A percentile compares a stretch with the other conserved stretches of the same genome.
These are phyloP conservation scores for Fragum sueziense DNA, from an alignment of 2,888 invertebrate species.

Conservation along the genomic window DNA sequence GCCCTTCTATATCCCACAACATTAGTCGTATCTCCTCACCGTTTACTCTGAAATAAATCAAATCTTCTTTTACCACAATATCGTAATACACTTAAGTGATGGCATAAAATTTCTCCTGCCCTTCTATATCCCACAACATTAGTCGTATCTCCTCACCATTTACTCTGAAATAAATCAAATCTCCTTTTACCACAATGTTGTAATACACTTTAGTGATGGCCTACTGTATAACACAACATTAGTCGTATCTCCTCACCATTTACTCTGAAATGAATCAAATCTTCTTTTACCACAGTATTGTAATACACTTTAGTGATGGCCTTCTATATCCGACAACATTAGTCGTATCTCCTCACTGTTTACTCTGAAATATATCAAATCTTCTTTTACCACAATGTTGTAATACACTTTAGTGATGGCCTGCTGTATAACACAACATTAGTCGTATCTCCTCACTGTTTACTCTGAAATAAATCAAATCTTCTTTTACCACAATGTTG, in stretches of 20 bases:
- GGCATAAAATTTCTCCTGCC: too few relatives aligned
- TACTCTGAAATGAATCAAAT: conserved; percentile 90
- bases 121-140: too few relatives aligned
- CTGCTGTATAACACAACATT: conserved; percentile 99
- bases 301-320: conserved; percentile 99
- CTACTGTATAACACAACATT: conserved; percentile 99
- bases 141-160: too few relatives aligned
- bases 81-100: too few relatives aligned
- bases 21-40: conserved; percentile 96
- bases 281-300: too few relatives aligned
- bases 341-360: conserved; percentile 96
- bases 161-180: too few relatives aligned
- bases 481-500: too few relatives aligned
- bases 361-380: conserved; percentile 87
- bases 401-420: conserved; percentile 99
- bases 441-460: conserved; percentile 96
- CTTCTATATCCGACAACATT: conserved; percentile 99
- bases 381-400: too few relatives aligned
- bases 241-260: conserved; percentile 96
- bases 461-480: conserved; percentile 90
- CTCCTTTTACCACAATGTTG: too few relatives aligned
- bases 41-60: conserved; percentile 88
- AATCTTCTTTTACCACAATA: too few relatives aligned
- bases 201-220: conserved; percentile 99
- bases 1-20: conserved; percentile 99